These are phyloP conservation scores for Meriones psammophilus DNA, from an alignment of 2,797 vertebrate species.

Conservation along the genomic window DNA sequence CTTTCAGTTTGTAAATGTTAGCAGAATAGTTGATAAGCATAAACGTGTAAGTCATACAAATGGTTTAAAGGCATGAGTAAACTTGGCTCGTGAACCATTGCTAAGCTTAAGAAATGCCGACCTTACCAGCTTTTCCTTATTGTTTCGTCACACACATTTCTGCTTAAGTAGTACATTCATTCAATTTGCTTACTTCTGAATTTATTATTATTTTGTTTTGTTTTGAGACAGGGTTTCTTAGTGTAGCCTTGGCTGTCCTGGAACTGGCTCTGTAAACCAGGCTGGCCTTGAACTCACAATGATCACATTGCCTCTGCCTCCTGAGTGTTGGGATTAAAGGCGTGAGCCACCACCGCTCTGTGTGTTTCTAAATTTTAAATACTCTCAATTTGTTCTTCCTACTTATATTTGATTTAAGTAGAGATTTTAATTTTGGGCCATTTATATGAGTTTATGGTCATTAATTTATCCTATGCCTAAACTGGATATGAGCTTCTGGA, in stretches of 20 bases:
- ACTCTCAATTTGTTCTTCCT: not conserved
- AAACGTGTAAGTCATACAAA: not conserved
- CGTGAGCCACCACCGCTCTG: not conserved
- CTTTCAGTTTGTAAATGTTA: not conserved
- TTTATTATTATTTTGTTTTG: not conserved
- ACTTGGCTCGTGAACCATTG: not conserved
- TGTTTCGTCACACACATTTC: not conserved
- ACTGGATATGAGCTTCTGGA: not conserved
- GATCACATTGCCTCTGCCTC: not conserved
- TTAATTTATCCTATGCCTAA: not conserved
- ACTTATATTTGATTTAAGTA: not conserved
- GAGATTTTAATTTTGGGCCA: not conserved
- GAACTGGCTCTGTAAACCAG: not conserved
- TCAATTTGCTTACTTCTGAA: not conserved
- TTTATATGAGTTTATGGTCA: not conserved
- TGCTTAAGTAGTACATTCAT: not conserved
- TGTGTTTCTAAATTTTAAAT: not conserved
- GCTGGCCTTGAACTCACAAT: not conserved
- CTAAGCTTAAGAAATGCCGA: not conserved
- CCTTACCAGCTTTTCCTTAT: not conserved
- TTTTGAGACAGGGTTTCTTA: not conserved
- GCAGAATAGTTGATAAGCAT: not conserved
- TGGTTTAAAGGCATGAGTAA: not conserved
- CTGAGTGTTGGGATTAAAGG: not conserved
- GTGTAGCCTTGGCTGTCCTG: not conserved